Base-by-base conservation (phyloP, 2,113 vertebrate genomes). In the Hippocampus comes region DNA sequence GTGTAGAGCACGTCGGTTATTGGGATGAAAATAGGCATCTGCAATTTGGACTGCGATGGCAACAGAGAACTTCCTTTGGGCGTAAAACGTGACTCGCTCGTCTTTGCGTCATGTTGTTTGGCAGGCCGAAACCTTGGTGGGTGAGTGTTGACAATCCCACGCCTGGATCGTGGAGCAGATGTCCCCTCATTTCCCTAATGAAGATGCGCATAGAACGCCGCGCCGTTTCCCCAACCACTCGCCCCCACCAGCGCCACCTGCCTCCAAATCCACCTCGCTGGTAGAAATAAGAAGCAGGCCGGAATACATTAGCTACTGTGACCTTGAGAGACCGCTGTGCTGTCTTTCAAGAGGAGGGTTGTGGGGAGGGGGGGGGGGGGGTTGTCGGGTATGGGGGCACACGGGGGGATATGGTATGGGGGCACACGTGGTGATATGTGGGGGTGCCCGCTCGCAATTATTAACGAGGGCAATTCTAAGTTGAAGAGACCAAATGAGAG, bases 251-350 rank as follows among this genome's bases (percentile, higher is more conserved):
- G 42, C 60, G 1, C 27, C 59, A 18, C 27, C 59, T 10, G 27
- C 59, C 71, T 18, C 42, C 5, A n/a, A 42, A 46, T 25, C 21
- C 41, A 65, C 12, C 53, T 57, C 11, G 27, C 66, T 78, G 68
- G 81, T 83, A 82, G 79, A 89, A 87, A 84, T 85, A 89, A 87
- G 80, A 83, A 87, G 85, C 77, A 71, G 78, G 83, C 20, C 59
- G 2, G 83, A 87, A 78, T 79, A 80, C 76, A 83, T 84, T 84
- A 87, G 67, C 80, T 84, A 61, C 27, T 9, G 25, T 66, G 87
- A 90, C 89, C 87, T 89, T 89, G 89, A 77, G 77, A 78, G 75
- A 55, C 63, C 2, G 11, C 15, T 46, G 78, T 74, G 81, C 82
- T 81, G 82, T 71, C 71, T 82, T 87, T 80, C 71, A 70, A 69